A percentile compares a stretch with the other conserved stretches of the same genome.
Evolutionary conservation across 2,797 vertebrate genomes (phyloP).

Genomic region (Epinephelus coioides): DNA sequence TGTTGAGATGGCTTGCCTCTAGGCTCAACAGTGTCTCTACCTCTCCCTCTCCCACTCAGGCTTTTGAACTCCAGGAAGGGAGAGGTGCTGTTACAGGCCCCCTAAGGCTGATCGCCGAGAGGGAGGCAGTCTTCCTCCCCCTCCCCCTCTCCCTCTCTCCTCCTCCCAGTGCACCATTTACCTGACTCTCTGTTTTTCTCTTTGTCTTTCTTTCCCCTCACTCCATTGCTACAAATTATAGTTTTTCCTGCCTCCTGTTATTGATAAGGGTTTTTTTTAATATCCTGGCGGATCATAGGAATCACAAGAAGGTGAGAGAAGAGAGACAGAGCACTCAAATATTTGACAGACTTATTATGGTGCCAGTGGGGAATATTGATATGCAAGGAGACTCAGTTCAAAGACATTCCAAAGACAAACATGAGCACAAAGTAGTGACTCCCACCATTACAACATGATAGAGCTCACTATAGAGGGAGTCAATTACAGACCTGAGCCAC

Average conservation of each 20-base stretch:
- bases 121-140: slow-evolving; percentile 26
- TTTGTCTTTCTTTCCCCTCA: neutral
- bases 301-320: slow-evolving; percentile 30
- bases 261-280: slow-evolving; percentile 22
- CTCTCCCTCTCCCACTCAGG: slow-evolving; percentile 49
- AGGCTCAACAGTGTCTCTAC: slow-evolving; percentile 35
- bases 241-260: slow-evolving; percentile 23
- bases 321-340: slow-evolving; percentile 5
- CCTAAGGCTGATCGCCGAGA: slow-evolving; percentile 45
- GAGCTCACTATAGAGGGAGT: slow-evolving; percentile 16
- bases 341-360: slow-evolving; percentile 23
- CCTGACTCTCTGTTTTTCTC: neutral
- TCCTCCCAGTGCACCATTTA: slow-evolving; percentile 17
- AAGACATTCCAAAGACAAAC: slow-evolving; percentile 59
- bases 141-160: slow-evolving; percentile 6
- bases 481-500: slow-evolving; percentile 18
- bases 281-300: slow-evolving; percentile 26
- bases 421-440: slow-evolving; percentile 21
- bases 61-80: slow-evolving; percentile 54
- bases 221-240: slow-evolving; percentile 39
- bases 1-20: slow-evolving; percentile 37
- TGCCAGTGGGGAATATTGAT: slow-evolving; percentile 35
- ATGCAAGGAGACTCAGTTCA: slow-evolving; percentile 31
- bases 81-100: slow-evolving; percentile 51
- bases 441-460: slow-evolving; percentile 2